phyloP scores from a whole-genome alignment of 37 sponge, comb jelly and placozoan species.

The Spongilla lacustris region DNA sequence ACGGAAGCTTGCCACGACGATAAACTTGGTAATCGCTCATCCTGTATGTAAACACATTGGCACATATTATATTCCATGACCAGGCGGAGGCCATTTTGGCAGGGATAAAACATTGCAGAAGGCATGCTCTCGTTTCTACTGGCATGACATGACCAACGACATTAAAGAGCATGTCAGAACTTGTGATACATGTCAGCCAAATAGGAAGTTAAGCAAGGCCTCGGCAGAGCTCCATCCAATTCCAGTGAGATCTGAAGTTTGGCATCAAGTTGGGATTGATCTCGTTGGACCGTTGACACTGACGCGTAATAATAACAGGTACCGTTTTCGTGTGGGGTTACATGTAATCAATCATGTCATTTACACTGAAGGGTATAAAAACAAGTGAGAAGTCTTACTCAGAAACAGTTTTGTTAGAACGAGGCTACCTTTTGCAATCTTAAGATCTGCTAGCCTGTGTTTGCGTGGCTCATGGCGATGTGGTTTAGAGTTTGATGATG shows the following conservation, averaged over 20 bases:
- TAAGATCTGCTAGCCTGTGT: no score
- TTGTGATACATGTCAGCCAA: constrained; percentile 30
- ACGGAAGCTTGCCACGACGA: constrained; percentile 10
- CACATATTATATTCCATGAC: no score
- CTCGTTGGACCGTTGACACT: no score
- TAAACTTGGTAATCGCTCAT: neutral
- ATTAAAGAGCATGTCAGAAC: constrained; percentile 16
- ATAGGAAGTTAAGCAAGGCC: constrained; percentile 16
- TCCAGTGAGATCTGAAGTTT: constrained; percentile 10
- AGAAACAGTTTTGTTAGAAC: no score
- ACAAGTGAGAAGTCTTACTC: no score
- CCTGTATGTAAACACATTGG: neutral
- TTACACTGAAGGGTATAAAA: no score
- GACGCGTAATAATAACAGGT: no score
- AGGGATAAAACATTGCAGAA: constrained; percentile 22
- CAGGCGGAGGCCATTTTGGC: constrained; percentile 32
- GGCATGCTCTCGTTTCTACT: constrained; percentile 3
- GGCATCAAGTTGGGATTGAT: constrained; percentile 14
- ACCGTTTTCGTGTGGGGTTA: no score
- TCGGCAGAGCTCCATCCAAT: constrained; percentile 27
- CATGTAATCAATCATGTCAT: no score
- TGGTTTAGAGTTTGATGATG: no score
- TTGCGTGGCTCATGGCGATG: no score
- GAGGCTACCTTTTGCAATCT: no score
- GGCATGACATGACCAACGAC: constrained; percentile 18